Conservation (phyloP, 1,140 invertebrate genomes). For the Drosophila santomea region DNA sequence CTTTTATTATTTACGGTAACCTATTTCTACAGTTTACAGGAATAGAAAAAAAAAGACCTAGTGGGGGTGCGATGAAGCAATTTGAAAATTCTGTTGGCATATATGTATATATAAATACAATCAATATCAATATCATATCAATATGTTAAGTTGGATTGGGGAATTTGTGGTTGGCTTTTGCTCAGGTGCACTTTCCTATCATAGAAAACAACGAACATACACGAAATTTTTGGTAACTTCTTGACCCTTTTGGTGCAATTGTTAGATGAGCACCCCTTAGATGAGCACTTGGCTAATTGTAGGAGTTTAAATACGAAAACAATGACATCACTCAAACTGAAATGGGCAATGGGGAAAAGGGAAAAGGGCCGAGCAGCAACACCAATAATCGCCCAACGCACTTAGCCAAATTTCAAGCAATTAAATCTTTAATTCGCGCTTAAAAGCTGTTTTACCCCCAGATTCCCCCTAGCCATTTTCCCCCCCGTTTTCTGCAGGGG, state of each 20-base stretch:
- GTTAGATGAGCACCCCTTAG: not conserved
- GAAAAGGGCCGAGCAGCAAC: conserved; percentile 11
- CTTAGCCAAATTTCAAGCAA: conserved; percentile 72
- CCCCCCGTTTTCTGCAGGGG: conserved; percentile 20
- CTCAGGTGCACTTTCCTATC: too few relatives aligned
- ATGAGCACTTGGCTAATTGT: conserved; percentile 28
- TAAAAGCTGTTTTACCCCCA: conserved; percentile 58
- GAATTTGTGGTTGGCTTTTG: too few relatives aligned
- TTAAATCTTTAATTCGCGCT: conserved; percentile 79
- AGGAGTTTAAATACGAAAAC: conserved; percentile 62
- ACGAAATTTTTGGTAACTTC: not conserved
- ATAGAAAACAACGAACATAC: too few relatives aligned
- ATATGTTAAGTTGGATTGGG: too few relatives aligned
- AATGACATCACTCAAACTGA: conserved; percentile 70
- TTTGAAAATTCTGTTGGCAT: too few relatives aligned
- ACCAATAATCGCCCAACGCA: conserved; percentile 60
- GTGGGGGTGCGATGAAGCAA: too few relatives aligned
- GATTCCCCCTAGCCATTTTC: conserved; percentile 12
- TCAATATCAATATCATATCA: too few relatives aligned
- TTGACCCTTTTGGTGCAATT: conserved; percentile 12
- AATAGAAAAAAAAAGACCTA: too few relatives aligned
- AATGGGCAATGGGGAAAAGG: conserved; percentile 6
- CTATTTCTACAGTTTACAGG: too few relatives aligned
- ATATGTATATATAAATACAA: too few relatives aligned
- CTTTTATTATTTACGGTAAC: too few relatives aligned